Conservation (phyloP, 2,113 vertebrate species). For the Acrocephalus arundinaceus region DNA sequence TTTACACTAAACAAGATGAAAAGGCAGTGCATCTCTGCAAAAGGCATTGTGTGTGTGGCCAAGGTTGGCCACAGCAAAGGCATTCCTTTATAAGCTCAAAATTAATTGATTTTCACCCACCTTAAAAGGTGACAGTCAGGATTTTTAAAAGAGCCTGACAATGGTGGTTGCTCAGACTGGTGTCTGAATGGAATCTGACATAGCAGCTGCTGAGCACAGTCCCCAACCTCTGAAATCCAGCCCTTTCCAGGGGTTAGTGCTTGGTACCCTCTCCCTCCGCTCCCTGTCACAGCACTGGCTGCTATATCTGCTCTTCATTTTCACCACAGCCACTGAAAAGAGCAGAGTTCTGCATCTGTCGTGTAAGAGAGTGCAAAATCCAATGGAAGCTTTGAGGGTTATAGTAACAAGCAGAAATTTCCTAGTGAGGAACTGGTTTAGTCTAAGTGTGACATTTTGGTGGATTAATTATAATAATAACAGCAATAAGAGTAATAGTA, state of each 20-base stretch:
- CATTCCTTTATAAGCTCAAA: not conserved
- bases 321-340: not conserved
- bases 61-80: not conserved
- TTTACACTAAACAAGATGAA: slow-evolving; percentile 26
- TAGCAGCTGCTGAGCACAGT: not conserved
- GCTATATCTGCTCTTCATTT: not conserved
- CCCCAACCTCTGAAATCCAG: not conserved
- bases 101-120: slow-evolving; percentile 24
- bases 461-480: not conserved
- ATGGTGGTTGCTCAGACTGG: not conserved
- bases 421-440: not conserved
- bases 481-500: not conserved
- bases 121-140: not conserved
- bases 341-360: not conserved
- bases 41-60: not conserved
- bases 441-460: not conserved
- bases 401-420: not conserved
- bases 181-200: not conserved
- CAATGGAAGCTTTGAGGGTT: not conserved
- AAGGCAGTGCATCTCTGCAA: not conserved
- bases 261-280: not conserved
- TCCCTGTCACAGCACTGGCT: not conserved
- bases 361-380: not conserved
- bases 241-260: rapidly evolving
- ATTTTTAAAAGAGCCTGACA: slow-evolving; percentile 5